Conservation (phyloP, 2,888 invertebrate genomes). For the Lithophane socia region DNA sequence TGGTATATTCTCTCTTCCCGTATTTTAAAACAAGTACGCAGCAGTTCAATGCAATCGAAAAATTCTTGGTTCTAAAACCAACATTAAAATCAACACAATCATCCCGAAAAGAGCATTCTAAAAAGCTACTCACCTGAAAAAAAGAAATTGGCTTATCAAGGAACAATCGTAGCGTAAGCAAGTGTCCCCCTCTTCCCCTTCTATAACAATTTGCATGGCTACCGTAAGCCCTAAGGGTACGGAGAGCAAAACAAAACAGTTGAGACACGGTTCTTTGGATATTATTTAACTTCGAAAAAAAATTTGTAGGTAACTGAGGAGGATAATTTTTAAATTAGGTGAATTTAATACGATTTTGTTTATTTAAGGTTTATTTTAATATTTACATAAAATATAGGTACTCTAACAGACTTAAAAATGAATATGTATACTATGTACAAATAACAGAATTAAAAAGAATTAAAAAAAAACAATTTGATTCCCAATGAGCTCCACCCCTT, state of each 20-base stretch:
- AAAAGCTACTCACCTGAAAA: constrained; percentile 55
- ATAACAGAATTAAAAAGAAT: too few relatives aligned
- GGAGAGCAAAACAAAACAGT: constrained; percentile 51
- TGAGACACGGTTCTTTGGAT: constrained; percentile 27
- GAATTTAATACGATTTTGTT: not conserved
- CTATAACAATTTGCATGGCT: constrained; percentile 64
- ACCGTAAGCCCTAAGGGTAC: constrained; percentile 54
- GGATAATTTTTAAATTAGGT: constrained; percentile 19
- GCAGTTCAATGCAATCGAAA: not conserved
- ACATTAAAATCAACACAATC: constrained; percentile 11
- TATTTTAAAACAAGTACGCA: not conserved
- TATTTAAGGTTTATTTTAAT: too few relatives aligned
- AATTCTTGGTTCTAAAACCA: not conserved
- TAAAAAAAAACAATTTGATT: too few relatives aligned
- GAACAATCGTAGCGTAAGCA: constrained; percentile 64
- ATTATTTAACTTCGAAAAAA: constrained; percentile 36
- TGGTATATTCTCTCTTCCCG: not conserved
- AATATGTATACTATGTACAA: too few relatives aligned
- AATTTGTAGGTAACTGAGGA: not conserved
- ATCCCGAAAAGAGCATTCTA: constrained; percentile 40
- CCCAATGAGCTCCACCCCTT: too few relatives aligned
- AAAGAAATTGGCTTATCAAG: constrained; percentile 59
- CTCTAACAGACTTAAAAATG: too few relatives aligned
- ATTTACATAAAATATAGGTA: too few relatives aligned
- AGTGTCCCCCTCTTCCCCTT: constrained; percentile 50